Evolutionary conservation across 2,797 vertebrate species (phyloP).

Genomic region (Lophotriccus pileatus): DNA sequence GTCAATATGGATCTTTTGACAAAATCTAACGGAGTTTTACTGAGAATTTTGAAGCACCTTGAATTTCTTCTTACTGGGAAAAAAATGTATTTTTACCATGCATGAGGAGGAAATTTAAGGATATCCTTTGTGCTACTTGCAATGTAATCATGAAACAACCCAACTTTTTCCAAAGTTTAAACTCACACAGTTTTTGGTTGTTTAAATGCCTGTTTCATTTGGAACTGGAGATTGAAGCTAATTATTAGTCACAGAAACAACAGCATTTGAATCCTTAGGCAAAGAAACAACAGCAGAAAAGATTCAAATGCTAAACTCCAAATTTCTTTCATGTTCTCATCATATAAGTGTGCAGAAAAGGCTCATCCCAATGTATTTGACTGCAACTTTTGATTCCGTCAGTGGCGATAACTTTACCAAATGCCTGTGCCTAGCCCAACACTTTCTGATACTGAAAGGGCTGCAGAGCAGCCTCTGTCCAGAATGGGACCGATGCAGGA

Average conservation of each 20-base stretch:
- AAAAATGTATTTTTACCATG: neutral
- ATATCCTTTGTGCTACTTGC: neutral
- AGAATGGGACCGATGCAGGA: neutral
- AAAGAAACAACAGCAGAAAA: neutral
- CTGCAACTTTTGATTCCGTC: neutral
- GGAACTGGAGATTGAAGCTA: neutral
- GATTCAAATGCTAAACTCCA: neutral
- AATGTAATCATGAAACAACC: neutral
- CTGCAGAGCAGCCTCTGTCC: neutral
- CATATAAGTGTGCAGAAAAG: neutral
- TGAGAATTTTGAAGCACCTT: conserved; percentile 9
- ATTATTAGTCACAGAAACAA: neutral
- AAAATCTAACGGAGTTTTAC: neutral
- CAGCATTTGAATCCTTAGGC: neutral
- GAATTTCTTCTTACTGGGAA: neutral
- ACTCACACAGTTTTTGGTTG: neutral
- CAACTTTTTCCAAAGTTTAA: neutral
- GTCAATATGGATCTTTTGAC: neutral
- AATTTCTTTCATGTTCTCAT: neutral
- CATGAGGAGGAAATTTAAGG: neutral
- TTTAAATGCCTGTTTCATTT: neutral
- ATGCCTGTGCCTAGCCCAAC: neutral
- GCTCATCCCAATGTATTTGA: neutral
- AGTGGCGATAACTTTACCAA: neutral
- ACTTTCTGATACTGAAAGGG: neutral